phyloP scores from a whole-genome alignment of 2,888 invertebrate genomes.

The Yponomeuta sedellus region DNA sequence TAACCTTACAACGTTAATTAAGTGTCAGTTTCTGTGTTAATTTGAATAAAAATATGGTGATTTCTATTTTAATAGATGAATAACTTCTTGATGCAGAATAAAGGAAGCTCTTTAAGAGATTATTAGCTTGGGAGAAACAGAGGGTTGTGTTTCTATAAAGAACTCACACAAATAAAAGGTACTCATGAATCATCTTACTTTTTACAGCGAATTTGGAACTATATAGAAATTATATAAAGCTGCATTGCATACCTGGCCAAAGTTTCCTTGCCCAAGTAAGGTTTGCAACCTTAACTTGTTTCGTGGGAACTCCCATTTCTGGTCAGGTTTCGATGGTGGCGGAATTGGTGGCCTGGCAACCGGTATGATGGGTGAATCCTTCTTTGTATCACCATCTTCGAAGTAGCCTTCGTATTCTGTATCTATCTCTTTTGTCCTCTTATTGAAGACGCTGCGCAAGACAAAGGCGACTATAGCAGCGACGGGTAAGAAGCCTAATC shows the following conservation, averaged over 20 bases:
- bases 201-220: neutral
- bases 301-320: slow-evolving; percentile 86
- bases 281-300: slow-evolving; percentile 86
- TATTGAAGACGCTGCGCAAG: slow-evolving; percentile 71
- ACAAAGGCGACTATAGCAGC: slow-evolving; percentile 76
- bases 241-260: slow-evolving; percentile 79
- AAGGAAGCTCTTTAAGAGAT: too few species aligned
- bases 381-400: slow-evolving; percentile 73
- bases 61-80: too few species aligned
- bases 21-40: too few species aligned
- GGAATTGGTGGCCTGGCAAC: slow-evolving; percentile 76
- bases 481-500: slow-evolving; percentile 77
- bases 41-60: too few species aligned
- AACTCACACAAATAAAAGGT: too few species aligned
- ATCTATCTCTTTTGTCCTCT: slow-evolving; percentile 73
- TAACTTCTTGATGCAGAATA: neutral
- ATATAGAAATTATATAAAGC: neutral
- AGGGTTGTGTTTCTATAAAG: too few species aligned
- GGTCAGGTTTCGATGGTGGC: slow-evolving; percentile 72
- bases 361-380: slow-evolving; percentile 69
- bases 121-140: too few species aligned
- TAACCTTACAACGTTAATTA: too few species aligned
- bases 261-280: slow-evolving; percentile 88
- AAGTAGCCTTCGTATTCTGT: slow-evolving; percentile 79
- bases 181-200: neutral